These are phyloP conservation scores for Melanchra persicariae DNA, from an alignment of 2,888 invertebrate species.

Conservation along the genomic window DNA sequence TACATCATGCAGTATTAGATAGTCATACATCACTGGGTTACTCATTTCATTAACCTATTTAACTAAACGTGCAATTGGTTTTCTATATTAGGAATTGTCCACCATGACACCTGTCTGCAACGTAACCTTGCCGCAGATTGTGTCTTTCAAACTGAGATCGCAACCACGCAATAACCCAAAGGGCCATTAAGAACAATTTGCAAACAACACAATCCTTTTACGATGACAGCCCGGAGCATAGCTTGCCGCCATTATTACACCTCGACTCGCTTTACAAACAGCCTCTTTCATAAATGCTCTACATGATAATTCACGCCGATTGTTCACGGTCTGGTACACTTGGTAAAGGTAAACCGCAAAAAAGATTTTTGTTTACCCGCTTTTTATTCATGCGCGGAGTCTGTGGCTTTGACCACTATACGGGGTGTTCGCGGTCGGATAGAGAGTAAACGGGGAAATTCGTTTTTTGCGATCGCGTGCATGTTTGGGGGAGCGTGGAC, in stretches of 20 bases:
- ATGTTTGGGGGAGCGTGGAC: conserved; percentile 83
- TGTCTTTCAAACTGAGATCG: conserved; percentile 68
- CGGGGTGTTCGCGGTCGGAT: conserved; percentile 80
- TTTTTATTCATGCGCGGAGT: conserved; percentile 84
- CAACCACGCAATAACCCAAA: conserved; percentile 68
- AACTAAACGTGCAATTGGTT: not conserved
- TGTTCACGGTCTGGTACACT: conserved; percentile 89
- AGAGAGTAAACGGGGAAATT: conserved; percentile 78
- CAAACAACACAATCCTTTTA: conserved; percentile 82
- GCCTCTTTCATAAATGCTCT: conserved; percentile 86
- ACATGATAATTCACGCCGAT: conserved; percentile 88
- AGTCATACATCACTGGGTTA: conserved; percentile 21
- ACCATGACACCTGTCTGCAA: conserved; percentile 21
- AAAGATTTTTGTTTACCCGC: conserved; percentile 87
- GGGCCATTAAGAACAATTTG: conserved; percentile 80
- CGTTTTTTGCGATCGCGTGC: conserved; percentile 82
- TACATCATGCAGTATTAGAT: conserved; percentile 38
- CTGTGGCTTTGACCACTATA: conserved; percentile 82
- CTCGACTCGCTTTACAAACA: conserved; percentile 85
- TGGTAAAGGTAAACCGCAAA: conserved; percentile 88
- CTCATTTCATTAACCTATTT: conserved; percentile 9
- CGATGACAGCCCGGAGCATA: conserved; percentile 77
- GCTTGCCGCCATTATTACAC: conserved; percentile 79
- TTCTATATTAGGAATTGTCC: conserved; percentile 6
- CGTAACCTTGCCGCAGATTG: conserved; percentile 41